Percentiles rank a stretch among this genome's conserved stretches.
Evolutionary conservation across 2,797 vertebrate genomes (phyloP).

Genomic region (Squalus acanthias): DNA sequence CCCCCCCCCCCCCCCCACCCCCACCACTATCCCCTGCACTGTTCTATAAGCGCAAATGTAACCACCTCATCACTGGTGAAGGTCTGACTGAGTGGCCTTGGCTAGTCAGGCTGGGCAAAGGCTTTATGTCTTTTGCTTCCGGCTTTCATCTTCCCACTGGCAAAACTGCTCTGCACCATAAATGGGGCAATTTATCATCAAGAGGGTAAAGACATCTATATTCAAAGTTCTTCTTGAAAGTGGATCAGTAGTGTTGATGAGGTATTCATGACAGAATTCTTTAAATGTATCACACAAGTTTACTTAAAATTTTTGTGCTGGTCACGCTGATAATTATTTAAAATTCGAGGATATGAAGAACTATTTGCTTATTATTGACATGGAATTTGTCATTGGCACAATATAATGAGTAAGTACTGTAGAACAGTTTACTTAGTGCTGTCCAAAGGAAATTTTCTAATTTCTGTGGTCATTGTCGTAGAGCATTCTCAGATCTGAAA

Average conservation of each 20-base stretch:
- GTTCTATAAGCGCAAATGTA: too few species aligned
- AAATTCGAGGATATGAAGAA: neutral
- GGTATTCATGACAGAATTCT: neutral
- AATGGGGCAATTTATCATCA: neutral
- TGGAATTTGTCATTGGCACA: too few species aligned
- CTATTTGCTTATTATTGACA: neutral
- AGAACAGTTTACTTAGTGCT: neutral
- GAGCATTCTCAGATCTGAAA: too few species aligned
- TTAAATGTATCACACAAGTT: neutral
- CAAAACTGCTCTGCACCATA: too few species aligned
- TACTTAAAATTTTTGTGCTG: neutral
- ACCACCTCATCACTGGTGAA: too few species aligned
- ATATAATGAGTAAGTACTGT: neutral
- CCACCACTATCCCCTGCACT: too few species aligned
- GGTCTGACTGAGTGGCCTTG: too few species aligned
- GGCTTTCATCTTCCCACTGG: neutral
- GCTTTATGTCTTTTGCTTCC: neutral
- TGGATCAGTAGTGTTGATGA: neutral
- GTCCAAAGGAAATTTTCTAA: too few species aligned
- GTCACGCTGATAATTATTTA: neutral
- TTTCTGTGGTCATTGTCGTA: neutral
- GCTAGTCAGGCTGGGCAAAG: too few species aligned
- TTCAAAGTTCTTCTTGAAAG: neutral
- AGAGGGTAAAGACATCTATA: neutral
- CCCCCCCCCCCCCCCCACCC: too few species aligned